Conservation (phyloP, 2,888 invertebrate genomes). For the Lochmaea crataegi region DNA sequence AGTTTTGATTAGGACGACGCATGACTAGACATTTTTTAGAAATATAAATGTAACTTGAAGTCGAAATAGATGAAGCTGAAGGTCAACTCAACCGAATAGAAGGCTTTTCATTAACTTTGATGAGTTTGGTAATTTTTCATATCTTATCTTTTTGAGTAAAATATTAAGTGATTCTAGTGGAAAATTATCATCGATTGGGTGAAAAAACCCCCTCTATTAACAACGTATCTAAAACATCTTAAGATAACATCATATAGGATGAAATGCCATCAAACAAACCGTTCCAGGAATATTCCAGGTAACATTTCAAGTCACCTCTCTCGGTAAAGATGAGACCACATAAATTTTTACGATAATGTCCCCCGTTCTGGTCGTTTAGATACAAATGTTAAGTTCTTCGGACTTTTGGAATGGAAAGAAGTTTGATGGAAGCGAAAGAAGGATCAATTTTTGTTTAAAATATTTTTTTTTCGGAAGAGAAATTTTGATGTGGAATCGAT, state of each 20-base stretch:
- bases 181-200: too few species aligned
- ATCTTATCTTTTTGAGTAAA: too few species aligned
- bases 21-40: too few species aligned
- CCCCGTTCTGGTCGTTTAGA: conserved; percentile 50
- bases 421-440: background rate
- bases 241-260: conserved; percentile 30
- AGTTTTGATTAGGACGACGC: too few species aligned
- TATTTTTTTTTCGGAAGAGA: background rate
- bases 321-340: conserved; percentile 46
- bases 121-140: too few species aligned
- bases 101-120: too few species aligned
- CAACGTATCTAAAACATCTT: conserved; percentile 10
- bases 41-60: too few species aligned
- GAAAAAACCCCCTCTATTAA: background rate
- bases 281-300: conserved; percentile 46
- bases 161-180: too few species aligned
- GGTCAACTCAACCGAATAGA: too few species aligned
- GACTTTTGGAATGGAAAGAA: background rate
- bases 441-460: background rate
- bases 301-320: conserved; percentile 41
- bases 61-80: too few species aligned
- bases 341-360: conserved; percentile 51
- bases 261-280: conserved; percentile 44
- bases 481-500: conserved; percentile 39
- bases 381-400: conserved; percentile 30